These are phyloP conservation scores for Tychaedon coryphoeus DNA, from an alignment of 2,113 vertebrate genomes.

Conservation along the genomic window DNA sequence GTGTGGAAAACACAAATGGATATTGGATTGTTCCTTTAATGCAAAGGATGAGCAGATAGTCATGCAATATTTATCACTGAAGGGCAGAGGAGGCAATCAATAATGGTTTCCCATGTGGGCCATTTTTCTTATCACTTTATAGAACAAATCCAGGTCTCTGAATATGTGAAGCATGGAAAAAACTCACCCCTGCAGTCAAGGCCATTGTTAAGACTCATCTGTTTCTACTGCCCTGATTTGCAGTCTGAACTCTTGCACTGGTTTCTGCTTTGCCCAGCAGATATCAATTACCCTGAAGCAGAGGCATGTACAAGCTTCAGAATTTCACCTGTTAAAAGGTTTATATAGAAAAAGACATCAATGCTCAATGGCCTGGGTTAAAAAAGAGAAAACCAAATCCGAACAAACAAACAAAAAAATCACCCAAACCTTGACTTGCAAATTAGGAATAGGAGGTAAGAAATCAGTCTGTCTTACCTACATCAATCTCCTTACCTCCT, in stretches of 20 bases:
- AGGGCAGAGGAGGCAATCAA: slow-evolving; percentile 15
- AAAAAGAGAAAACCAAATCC: neutral
- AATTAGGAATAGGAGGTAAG: neutral
- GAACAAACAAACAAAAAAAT: rapidly evolving
- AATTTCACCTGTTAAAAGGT: neutral
- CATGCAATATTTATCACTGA: slow-evolving; percentile 22
- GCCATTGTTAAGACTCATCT: neutral
- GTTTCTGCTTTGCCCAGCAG: neutral
- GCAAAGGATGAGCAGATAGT: neutral
- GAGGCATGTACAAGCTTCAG: neutral
- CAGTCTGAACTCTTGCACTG: neutral
- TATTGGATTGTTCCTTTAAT: slow-evolving; percentile 23
- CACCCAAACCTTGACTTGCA: neutral
- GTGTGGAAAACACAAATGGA: neutral
- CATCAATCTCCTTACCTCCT: neutral
- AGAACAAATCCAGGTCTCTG: neutral
- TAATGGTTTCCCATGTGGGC: neutral
- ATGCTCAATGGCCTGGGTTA: neutral
- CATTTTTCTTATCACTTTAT: slow-evolving; percentile 3
- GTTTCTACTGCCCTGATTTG: neutral
- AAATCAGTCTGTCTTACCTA: neutral
- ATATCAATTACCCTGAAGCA: neutral
- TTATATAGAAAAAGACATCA: neutral
- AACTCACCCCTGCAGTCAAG: neutral
- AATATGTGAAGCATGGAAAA: neutral